Evolutionary conservation across 1,140 invertebrate genomes (phyloP).

Genomic region (Diorhabda carinulata): DNA sequence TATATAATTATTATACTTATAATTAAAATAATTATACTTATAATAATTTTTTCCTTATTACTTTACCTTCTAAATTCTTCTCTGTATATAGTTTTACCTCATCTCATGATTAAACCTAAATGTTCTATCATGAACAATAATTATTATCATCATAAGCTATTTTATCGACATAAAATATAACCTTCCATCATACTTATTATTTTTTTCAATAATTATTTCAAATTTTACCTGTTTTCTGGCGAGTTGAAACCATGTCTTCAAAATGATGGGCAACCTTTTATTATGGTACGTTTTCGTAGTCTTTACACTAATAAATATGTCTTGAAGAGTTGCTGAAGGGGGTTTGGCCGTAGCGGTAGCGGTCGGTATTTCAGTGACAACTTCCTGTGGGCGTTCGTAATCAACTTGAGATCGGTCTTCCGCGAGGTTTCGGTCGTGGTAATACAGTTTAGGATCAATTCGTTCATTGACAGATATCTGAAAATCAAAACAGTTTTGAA

Average conservation of each 20-base stretch:
- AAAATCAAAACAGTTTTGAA: constrained; percentile 13
- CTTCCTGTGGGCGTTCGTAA: constrained; percentile 26
- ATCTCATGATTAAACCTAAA: too few species aligned
- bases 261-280: constrained; percentile 77
- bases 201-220: background rate
- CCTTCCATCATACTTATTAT: too few species aligned
- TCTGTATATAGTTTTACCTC: too few species aligned
- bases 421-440: constrained; percentile 29
- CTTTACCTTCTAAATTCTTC: too few species aligned
- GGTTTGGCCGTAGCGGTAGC: constrained; percentile 59
- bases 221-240: constrained; percentile 79
- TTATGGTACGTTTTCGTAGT: constrained; percentile 85
- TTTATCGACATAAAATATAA: too few species aligned
- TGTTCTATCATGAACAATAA: too few species aligned
- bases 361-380: constrained; percentile 48
- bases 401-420: constrained; percentile 27
- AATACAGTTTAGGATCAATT: constrained; percentile 25
- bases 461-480: constrained; percentile 23
- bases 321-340: constrained; percentile 69
- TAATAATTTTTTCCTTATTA: too few species aligned
- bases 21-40: too few species aligned
- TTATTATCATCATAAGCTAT: too few species aligned
- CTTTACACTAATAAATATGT: constrained; percentile 93
- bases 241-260: constrained; percentile 90
- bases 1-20: too few species aligned